Percentiles rank a stretch among this genome's conserved stretches.
These are phyloP conservation scores for Nothocercus julius DNA, from an alignment of 2,113 vertebrate species.

Conservation along the genomic window DNA sequence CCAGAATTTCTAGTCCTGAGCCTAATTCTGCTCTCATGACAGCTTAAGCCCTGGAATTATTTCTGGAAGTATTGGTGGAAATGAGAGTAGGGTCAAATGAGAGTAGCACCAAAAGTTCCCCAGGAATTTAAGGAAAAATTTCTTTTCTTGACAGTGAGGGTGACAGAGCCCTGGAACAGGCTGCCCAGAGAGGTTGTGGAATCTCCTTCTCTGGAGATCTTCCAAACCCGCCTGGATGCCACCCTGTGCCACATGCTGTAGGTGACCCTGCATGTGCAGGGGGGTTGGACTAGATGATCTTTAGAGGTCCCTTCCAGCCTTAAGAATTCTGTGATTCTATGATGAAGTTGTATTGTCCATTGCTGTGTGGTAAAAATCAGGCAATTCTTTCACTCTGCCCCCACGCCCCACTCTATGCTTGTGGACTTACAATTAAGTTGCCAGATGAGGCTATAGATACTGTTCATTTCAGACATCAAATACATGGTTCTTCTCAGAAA, in stretches of 20 bases:
- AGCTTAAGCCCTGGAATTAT: background rate
- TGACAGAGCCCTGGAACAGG: too few relatives aligned
- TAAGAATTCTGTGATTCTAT: too few relatives aligned
- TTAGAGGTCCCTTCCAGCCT: too few relatives aligned
- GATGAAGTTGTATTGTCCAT: background rate
- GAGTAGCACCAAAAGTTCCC: too few relatives aligned
- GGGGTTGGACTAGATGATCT: too few relatives aligned
- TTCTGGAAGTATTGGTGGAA: background rate
- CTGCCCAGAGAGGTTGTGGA: too few relatives aligned
- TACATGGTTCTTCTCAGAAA: background rate
- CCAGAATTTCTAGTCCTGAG: background rate
- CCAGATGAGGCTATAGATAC: background rate
- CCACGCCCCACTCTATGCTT: background rate
- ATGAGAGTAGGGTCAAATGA: background rate
- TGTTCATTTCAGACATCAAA: background rate
- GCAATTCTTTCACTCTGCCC: fast-evolving
- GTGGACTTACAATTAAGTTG: background rate
- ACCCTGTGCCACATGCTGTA: too few relatives aligned
- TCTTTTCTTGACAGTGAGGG: too few relatives aligned
- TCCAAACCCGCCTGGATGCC: too few relatives aligned
- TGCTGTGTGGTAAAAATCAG: background rate
- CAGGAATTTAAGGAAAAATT: too few relatives aligned
- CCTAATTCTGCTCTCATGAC: background rate
- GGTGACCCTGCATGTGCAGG: too few relatives aligned
- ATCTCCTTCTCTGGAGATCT: too few relatives aligned